A percentile compares a stretch with the other conserved stretches of the same genome.
These are phyloP conservation scores for Fratercula arctica DNA, from an alignment of 2,797 vertebrate species.

Conservation along the genomic window DNA sequence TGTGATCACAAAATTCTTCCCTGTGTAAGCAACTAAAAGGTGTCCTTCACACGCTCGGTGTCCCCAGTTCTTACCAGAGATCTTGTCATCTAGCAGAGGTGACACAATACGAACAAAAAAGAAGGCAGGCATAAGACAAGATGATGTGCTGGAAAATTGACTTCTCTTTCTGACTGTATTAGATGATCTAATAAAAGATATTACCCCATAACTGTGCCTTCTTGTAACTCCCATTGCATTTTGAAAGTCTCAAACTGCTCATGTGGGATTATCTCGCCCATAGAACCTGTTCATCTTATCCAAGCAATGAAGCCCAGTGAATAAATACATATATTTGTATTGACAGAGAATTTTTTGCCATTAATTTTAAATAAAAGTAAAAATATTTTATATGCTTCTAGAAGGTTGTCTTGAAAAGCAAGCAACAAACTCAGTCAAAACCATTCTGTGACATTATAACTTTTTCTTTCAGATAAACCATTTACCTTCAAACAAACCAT, in stretches of 20 bases:
- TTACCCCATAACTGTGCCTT: neutral
- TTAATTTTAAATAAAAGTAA: neutral
- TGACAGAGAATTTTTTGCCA: neutral
- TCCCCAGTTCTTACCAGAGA: neutral
- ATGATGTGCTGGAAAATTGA: neutral
- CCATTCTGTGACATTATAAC: neutral
- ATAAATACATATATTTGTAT: neutral
- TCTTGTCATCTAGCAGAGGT: neutral
- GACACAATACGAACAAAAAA: neutral
- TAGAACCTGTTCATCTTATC: neutral
- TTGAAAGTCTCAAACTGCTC: neutral
- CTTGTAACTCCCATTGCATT: neutral
- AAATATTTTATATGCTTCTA: neutral
- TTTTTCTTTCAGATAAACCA: neutral
- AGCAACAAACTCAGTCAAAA: neutral
- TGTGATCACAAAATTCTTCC: neutral
- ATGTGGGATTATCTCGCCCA: neutral
- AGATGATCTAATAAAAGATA: neutral
- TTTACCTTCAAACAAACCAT: neutral
- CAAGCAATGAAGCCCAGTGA: neutral
- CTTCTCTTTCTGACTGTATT: neutral
- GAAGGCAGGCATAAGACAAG: neutral
- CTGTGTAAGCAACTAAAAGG: neutral
- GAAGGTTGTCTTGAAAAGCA: neutral
- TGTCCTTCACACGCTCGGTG: neutral